Base-by-base conservation (phyloP, 2,797 vertebrate genomes). In the Gallinago solitaria region DNA sequence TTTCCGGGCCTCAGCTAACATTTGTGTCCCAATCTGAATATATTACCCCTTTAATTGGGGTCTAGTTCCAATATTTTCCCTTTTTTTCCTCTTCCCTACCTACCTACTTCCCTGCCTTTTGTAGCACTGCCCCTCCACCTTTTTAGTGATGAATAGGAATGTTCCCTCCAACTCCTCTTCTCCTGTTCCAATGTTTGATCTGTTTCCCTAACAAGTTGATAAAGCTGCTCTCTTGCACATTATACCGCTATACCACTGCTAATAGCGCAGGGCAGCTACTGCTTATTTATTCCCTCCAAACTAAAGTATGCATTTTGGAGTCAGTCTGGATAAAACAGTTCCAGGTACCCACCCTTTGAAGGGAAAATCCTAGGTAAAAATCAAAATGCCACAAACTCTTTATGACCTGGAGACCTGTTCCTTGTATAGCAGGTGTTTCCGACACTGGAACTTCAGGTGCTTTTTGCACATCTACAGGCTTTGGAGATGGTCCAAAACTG, bases 331-430 rank as follows among this genome's bases (percentile, higher is more conserved):
- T 35, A 70, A 74, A 76, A 11, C 37, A 71, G 28, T 53, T 75
- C 25, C 43, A 73, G 0, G 12, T 43, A 90, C 12, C 24, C n/a
- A 63, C 39, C 54, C 83, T 84, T 48, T 56, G 45, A 90, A 94
- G 88, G 86, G 88, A 95, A 96, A 95, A 93, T 35, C 74, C 63
- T 70, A 63, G 43, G 54, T 63, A 54, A 90, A 92, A 95, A 82
- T 88, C 54, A 91, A 77, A 90, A 61, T 56, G 70, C 33, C 75
- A 59, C 71, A 80, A 89, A 90, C 75, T 28, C 33, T 74, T 92
- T 45, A 48, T 83, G 82, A 95, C 79, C 85, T 63, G 37, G 81
- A 83, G 82, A 53, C 11, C 33, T 65, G 32, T 73, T 94, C 70
- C 73, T 90, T 61, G 59, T 59, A 43, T n/a, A 90, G 65, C 60